phyloP scores from a whole-genome alignment of 2,113 vertebrate genomes.

The Recurvirostra avosetta region DNA sequence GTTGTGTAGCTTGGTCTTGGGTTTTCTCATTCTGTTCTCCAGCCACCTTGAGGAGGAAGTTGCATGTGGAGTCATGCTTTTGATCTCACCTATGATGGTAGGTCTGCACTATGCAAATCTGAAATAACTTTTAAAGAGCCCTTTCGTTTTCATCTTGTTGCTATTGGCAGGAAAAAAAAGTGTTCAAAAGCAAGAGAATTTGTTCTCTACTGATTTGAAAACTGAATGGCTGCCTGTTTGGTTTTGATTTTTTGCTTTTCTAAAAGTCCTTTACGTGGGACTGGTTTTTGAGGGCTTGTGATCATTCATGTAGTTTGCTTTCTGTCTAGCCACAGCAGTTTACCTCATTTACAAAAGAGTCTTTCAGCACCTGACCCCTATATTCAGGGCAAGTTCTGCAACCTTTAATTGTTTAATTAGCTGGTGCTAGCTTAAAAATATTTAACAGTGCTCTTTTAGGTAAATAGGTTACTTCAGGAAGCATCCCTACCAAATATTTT shows the following conservation, averaged over 20 bases:
- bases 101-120: not conserved
- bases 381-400: not conserved
- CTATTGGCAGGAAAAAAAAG: constrained; percentile 35
- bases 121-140: constrained; percentile 21
- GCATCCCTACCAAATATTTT: not conserved
- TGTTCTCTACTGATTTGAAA: constrained; percentile 10
- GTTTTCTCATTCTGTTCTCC: constrained; percentile 16
- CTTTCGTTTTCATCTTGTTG: constrained; percentile 45
- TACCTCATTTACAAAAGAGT: constrained; percentile 22
- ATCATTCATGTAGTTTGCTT: constrained; percentile 38
- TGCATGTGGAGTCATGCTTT: constrained; percentile 3
- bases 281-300: constrained; percentile 6
- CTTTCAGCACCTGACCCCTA: constrained; percentile 13
- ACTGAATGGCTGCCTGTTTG: constrained; percentile 20
- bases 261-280: not conserved
- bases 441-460: not conserved
- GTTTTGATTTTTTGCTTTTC: not conserved
- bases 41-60: not conserved
- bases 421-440: not conserved
- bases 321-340: constrained; percentile 20
- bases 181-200: constrained; percentile 27
- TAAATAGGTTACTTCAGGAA: not conserved
- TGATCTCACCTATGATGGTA: not conserved
- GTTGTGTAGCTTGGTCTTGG: not conserved
- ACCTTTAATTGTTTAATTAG: constrained; percentile 9